Evolutionary conservation across 2,888 invertebrate genomes (phyloP).

Genomic region (Emmelina monodactyla): DNA sequence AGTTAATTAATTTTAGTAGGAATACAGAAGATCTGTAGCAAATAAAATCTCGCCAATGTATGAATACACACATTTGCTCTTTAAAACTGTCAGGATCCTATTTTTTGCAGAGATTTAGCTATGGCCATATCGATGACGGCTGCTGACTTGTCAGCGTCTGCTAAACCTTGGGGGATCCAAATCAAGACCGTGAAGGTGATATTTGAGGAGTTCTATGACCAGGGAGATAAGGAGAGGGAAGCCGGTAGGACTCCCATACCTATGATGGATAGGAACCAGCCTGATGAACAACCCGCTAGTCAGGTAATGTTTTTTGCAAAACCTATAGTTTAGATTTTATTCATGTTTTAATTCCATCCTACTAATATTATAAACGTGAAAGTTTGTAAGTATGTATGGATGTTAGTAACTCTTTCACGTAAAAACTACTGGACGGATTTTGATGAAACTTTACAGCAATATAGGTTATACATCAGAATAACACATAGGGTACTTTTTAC

Average conservation of each 20-base stretch:
- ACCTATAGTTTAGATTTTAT: too few relatives aligned
- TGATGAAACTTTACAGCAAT: too few relatives aligned
- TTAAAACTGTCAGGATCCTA: neutral
- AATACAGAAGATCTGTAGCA: too few relatives aligned
- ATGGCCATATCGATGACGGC: slow-evolving; percentile 86
- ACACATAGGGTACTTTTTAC: too few relatives aligned
- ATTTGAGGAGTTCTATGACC: slow-evolving; percentile 83
- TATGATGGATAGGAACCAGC: slow-evolving; percentile 81
- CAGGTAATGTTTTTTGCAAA: too few relatives aligned
- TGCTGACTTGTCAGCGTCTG: slow-evolving; percentile 82
- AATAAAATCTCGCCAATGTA: neutral
- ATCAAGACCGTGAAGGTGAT: slow-evolving; percentile 82
- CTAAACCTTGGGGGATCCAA: slow-evolving; percentile 86
- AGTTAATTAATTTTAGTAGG: too few relatives aligned
- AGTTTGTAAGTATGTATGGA: too few relatives aligned
- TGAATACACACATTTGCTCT: neutral
- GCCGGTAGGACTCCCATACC: slow-evolving; percentile 76
- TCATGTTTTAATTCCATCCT: too few relatives aligned
- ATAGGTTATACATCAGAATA: too few relatives aligned
- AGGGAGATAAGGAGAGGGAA: slow-evolving; percentile 75
- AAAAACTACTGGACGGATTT: too few relatives aligned
- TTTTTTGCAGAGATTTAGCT: slow-evolving; percentile 59
- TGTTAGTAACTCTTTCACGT: too few relatives aligned
- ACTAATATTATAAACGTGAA: too few relatives aligned
- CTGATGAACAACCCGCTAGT: slow-evolving; percentile 76